Base-by-base conservation (phyloP, 2,113 vertebrate genomes). In the Lepisosteus osseus region DNA sequence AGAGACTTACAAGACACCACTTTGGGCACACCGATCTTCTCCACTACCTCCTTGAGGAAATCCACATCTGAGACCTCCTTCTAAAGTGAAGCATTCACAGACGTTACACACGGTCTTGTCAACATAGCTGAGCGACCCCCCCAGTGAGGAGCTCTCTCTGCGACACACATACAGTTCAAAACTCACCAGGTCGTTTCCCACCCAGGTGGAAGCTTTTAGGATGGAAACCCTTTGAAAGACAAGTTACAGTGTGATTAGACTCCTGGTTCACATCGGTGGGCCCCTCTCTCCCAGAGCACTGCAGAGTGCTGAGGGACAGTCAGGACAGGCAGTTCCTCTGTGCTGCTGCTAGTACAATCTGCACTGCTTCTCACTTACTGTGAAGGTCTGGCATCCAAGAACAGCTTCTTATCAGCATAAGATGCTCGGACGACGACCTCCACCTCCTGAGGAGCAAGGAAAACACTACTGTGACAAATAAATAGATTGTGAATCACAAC, bases 341-440 rank as follows among this genome's bases (percentile, higher is more conserved):
- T 29, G 29, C 29, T 29, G 29, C 29, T 14, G 2, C 40, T 54
- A 13, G 59, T 41, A 12, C 40, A 12, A 61, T 29, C 4, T 29
- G 17, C 67, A 63, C 45, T 43, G 2, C 7, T 14, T 17, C 3
- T 7, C 7, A 88, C 90, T 3, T 1, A 90, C 91, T 76, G 71
- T 71, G 82, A 79, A 44, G 86, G 73, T 51, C 70, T 65, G 55
- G 82, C 81, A 3, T 76, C 82, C 72, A 92, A 73, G 65, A 77
- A 69, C 5, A 95, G 80, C 47, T 89, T 94, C 81, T 94, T 95
- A 40, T 93, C 83, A 1, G 56, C 79, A 7, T 94, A 97, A 43
- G 86, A 89, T 17, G 89, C 87, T 54, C 78, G 83, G 70, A 94
- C 7, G 0, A 76, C 56, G 0, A 87, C 62, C 2, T 29, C 14